A percentile compares a stretch with the other conserved stretches of the same genome.
Conservation (phyloP, 2,797 vertebrate species). For the Coregonus suidteri region DNA sequence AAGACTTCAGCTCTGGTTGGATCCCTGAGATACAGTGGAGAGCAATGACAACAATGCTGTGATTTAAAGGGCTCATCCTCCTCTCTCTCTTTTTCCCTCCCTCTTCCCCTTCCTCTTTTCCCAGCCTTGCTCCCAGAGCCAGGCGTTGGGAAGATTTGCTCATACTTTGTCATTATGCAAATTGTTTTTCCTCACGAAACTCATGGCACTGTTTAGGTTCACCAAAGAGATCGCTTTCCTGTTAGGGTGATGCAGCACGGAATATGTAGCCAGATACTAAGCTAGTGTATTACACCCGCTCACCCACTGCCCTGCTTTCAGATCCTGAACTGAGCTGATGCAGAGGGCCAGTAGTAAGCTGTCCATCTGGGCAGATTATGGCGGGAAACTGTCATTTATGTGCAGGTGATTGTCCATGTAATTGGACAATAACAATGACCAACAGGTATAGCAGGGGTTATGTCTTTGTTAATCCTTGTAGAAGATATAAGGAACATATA, state of each 20-base stretch:
- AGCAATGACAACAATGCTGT: constrained; percentile 36
- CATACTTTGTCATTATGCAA: constrained; percentile 69
- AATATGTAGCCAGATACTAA: constrained; percentile 36
- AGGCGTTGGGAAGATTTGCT: constrained; percentile 59
- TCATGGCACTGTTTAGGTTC: constrained; percentile 41
- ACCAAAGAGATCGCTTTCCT: constrained; percentile 43
- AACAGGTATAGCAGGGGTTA: neutral
- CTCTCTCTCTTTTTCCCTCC: constrained; percentile 3
- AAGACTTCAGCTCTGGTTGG: constrained; percentile 42
- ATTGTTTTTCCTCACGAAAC: constrained; percentile 58
- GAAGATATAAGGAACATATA: neutral
- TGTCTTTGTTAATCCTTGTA: neutral
- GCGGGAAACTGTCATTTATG: neutral
- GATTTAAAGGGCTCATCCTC: constrained; percentile 54
- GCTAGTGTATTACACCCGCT: constrained; percentile 16
- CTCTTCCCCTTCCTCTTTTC: constrained; percentile 14
- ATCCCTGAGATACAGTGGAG: constrained; percentile 15
- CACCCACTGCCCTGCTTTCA: constrained; percentile 11
- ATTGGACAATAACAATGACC: neutral
- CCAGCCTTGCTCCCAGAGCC: constrained; percentile 34
- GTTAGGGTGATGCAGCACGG: constrained; percentile 28
- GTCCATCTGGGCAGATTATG: neutral
- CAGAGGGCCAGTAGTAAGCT: neutral
- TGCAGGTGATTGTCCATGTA: neutral
- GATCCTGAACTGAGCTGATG: constrained; percentile 6